phyloP scores from a whole-genome alignment of 1,140 invertebrate species.

The Cephus cinctus region DNA sequence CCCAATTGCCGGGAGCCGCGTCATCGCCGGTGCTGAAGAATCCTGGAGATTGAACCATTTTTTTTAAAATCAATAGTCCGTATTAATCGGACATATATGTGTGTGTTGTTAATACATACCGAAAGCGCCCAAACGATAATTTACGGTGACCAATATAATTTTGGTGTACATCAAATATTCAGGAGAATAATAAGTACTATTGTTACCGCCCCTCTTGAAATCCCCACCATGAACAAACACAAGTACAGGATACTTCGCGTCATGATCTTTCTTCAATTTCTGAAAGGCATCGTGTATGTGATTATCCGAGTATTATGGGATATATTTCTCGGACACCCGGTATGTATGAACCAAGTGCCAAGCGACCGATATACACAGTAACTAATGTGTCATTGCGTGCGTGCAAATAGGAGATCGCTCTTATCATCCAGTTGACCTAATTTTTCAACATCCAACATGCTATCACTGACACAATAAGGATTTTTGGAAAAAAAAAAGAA shows the following conservation, averaged over 20 bases:
- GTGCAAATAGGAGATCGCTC: neutral
- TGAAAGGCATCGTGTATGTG: neutral
- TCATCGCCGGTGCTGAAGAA: slow-evolving; percentile 41
- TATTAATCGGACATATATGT: slow-evolving; percentile 2
- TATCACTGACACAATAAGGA: slow-evolving; percentile 5
- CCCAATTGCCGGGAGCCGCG: slow-evolving; percentile 43
- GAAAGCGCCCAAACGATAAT: slow-evolving; percentile 66
- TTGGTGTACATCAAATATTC: slow-evolving; percentile 56
- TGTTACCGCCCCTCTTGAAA: slow-evolving; percentile 52
- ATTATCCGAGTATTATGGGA: neutral
- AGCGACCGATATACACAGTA: no score
- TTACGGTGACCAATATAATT: slow-evolving; percentile 66
- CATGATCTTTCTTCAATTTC: neutral
- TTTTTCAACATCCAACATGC: no score
- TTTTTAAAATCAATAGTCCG: slow-evolving; percentile 5
- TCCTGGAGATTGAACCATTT: slow-evolving; percentile 27
- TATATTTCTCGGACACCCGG: no score
- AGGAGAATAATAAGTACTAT: slow-evolving; percentile 43
- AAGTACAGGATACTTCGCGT: slow-evolving; percentile 52
- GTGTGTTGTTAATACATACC: slow-evolving; percentile 44
- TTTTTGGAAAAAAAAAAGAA: slow-evolving; percentile 3
- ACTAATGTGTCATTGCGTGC: no score
- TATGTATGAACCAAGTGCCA: no score
- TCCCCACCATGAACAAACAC: slow-evolving; percentile 59
- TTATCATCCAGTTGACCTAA: no score